Percentiles rank a stretch among this genome's conserved stretches.
Evolutionary conservation across 2,113 vertebrate species (phyloP).

Genomic region (Scophthalmus maximus): DNA sequence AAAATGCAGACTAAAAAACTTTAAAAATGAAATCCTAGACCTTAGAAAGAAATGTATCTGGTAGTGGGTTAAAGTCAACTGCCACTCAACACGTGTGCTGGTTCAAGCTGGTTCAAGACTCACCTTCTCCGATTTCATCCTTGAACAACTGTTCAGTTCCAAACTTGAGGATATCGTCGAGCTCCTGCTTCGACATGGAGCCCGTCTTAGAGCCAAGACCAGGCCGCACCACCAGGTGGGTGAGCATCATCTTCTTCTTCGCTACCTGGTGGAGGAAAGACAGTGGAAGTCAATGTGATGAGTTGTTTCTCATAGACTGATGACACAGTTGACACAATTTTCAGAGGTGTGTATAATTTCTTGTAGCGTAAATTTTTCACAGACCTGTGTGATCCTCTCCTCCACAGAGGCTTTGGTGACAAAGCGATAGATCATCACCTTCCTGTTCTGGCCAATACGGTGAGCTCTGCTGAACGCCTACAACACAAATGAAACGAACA

Average conservation of each 20-base stretch:
- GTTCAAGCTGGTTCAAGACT: constrained; percentile 38
- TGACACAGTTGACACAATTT: neutral
- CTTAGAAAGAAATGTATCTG: too few species aligned
- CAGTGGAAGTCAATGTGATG: neutral
- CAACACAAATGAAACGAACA: constrained; percentile 11
- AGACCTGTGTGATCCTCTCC: constrained; percentile 95
- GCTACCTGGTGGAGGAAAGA: constrained; percentile 83
- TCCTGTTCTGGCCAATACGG: constrained; percentile 97
- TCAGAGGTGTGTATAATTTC: neutral
- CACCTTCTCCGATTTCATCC: constrained; percentile 91
- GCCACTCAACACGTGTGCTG: neutral
- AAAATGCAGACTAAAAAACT: too few species aligned
- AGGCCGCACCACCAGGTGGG: constrained; percentile 95
- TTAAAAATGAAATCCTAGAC: too few species aligned
- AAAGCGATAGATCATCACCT: constrained; percentile 99
- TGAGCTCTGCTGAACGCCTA: constrained; percentile 98
- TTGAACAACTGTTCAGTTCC: constrained; percentile 98
- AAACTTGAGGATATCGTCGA: constrained; percentile 98
- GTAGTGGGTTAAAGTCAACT: neutral
- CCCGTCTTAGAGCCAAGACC: constrained; percentile 97
- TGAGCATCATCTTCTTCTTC: constrained; percentile 99
- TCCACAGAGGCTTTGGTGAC: constrained; percentile 98
- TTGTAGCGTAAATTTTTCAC: neutral
- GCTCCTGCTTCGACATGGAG: constrained; percentile 99
- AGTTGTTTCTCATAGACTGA: neutral